Percentiles rank a stretch among this genome's conserved stretches.
Conservation (phyloP, 2,888 invertebrate species). For the Coecobrya sp. region DNA sequence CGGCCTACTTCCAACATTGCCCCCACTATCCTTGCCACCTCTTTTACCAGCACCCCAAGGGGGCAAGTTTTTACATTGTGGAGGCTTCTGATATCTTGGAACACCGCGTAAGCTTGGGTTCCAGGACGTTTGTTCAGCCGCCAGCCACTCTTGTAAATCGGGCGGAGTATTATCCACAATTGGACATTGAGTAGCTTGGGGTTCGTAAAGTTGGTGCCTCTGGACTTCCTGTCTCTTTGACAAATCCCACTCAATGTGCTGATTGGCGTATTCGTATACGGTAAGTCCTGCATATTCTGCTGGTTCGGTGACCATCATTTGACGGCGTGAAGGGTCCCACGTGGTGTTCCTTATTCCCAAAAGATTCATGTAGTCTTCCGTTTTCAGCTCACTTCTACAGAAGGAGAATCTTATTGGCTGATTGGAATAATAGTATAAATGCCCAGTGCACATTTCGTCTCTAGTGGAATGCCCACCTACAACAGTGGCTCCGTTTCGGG, state of each 20-base stretch:
- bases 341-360: constrained; percentile 53
- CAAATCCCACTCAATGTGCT: constrained; percentile 23
- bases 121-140: background rate
- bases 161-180: constrained; percentile 45
- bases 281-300: constrained; percentile 32
- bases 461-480: constrained; percentile 14
- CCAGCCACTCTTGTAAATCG: background rate
- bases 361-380: constrained; percentile 3
- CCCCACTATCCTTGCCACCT: background rate
- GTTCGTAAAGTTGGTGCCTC: background rate
- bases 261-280: constrained; percentile 43
- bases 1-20: background rate
- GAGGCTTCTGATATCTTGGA: constrained; percentile 10
- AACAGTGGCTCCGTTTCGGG: constrained; percentile 29
- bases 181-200: constrained; percentile 41
- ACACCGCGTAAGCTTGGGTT: constrained; percentile 29
- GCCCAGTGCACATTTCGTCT: constrained; percentile 53
- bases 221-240: constrained; percentile 25
- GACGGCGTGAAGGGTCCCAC: constrained; percentile 31
- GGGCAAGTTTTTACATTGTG: background rate
- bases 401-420: background rate
- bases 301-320: constrained; percentile 43
- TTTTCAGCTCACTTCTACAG: constrained; percentile 40
- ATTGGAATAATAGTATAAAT: constrained; percentile 23
- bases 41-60: background rate